phyloP scores from a whole-genome alignment of 2,888 invertebrate species.

The Ashinkailepas kermadecensis region DNA sequence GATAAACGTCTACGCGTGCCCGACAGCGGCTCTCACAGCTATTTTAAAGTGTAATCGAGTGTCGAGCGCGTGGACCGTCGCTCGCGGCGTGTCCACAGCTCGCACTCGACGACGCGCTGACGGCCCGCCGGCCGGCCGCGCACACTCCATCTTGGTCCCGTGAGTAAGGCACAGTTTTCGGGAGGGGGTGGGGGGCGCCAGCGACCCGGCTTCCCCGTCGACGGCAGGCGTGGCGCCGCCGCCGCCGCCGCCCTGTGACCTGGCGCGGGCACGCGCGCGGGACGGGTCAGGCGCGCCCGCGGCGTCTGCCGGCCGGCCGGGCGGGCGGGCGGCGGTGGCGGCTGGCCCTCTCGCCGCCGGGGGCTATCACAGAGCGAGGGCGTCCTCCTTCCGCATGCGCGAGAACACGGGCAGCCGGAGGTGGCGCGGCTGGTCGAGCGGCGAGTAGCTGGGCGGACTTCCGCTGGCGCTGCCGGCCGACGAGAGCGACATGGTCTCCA shows the following conservation, averaged over 20 bases:
- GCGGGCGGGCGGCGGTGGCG: too few relatives aligned
- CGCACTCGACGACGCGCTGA: neutral
- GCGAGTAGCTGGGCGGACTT: constrained; percentile 13
- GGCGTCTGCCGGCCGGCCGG: too few relatives aligned
- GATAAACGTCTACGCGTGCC: neutral
- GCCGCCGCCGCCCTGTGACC: neutral
- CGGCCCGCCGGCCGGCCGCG: neutral
- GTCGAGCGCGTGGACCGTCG: neutral
- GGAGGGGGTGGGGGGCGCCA: neutral
- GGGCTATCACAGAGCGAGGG: constrained; percentile 1
- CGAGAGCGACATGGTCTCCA: constrained; percentile 17
- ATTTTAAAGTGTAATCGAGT: neutral
- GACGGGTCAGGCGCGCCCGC: too few relatives aligned
- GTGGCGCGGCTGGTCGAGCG: constrained; percentile 13
- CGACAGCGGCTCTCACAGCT: neutral
- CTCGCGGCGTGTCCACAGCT: neutral
- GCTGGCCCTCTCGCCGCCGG: too few relatives aligned
- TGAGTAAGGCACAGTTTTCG: constrained; percentile 16
- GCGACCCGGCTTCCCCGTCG: neutral
- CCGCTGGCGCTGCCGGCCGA: constrained; percentile 20
- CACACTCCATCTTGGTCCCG: constrained; percentile 8
- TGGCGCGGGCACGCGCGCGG: neutral
- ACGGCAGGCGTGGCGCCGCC: neutral
- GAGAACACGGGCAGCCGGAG: constrained; percentile 19
- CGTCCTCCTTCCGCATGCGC: constrained; percentile 1